Percentiles rank a stretch among this genome's conserved stretches.
Conservation (phyloP, 1,140 invertebrate species). For the Drosophila chauvacae region DNA sequence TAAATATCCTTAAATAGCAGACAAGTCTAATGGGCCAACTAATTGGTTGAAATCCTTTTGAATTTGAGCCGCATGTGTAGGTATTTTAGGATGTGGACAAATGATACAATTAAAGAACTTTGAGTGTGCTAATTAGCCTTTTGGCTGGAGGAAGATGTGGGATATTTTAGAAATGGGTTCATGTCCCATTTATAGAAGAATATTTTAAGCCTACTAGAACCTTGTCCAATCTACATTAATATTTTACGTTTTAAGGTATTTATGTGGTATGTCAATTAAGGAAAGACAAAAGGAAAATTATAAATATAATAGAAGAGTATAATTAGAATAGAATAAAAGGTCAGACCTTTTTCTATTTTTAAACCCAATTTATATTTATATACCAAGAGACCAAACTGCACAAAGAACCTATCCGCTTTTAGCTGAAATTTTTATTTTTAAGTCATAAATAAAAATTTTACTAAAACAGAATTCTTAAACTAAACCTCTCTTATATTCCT, state of each 20-base stretch:
- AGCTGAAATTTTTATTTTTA: not conserved
- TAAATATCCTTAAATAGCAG: slow-evolving; percentile 43
- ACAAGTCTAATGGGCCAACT: slow-evolving; percentile 4
- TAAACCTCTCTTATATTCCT: not conserved
- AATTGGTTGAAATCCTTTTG: slow-evolving; percentile 21
- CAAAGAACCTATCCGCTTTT: not conserved
- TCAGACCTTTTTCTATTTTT: slow-evolving; percentile 1
- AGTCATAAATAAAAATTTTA: not conserved
- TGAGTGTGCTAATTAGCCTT: slow-evolving; percentile 20
- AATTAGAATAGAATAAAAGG: not conserved
- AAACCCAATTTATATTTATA: not conserved
- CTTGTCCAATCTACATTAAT: not conserved
- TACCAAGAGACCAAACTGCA: not conserved
- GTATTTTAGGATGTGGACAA: not conserved
- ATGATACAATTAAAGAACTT: slow-evolving; percentile 15
- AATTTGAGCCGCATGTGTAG: not conserved
- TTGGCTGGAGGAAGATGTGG: not conserved
- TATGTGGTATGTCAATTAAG: not conserved
- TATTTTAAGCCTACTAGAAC: not conserved
- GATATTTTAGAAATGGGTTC: not conserved
- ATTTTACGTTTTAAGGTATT: not conserved
- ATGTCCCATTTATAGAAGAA: not conserved
- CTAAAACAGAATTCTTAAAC: not conserved
- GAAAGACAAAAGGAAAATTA: not conserved
- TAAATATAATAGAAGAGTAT: not conserved